Conservation (phyloP, 2,113 vertebrate species). For the Noctilio leporinus region DNA sequence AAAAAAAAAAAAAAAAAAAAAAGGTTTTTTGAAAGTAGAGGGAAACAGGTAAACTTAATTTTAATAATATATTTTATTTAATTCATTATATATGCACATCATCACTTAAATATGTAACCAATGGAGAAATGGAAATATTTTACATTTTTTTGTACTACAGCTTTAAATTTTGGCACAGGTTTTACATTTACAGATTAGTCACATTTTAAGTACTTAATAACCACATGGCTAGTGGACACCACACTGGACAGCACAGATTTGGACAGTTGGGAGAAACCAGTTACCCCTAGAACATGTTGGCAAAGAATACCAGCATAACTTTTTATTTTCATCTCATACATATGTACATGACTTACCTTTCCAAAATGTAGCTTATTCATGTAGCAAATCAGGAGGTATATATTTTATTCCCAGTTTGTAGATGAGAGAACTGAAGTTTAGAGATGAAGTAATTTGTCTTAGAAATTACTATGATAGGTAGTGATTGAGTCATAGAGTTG, state of each 20-base stretch:
- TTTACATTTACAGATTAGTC: neutral
- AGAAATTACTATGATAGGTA: neutral
- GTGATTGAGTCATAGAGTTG: neutral
- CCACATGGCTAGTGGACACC: neutral
- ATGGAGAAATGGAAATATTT: neutral
- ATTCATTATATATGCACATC: neutral
- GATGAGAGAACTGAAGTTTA: neutral
- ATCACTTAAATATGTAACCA: neutral
- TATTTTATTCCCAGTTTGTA: neutral
- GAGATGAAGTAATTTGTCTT: neutral
- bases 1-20: neutral
- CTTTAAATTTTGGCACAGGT: neutral
- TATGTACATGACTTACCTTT: neutral
- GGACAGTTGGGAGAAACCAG: neutral
- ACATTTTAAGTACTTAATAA: neutral
- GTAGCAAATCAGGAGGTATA: neutral
- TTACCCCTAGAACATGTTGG: neutral
- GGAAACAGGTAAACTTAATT: neutral
- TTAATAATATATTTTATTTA: neutral
- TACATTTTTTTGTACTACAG: neutral
- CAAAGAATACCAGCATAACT: neutral
- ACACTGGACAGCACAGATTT: neutral
- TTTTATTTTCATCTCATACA: neutral
- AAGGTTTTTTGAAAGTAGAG: neutral
- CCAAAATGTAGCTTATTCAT: neutral